Conservation (phyloP, 2,797 vertebrate species). For the Ctenopoma multispine region DNA sequence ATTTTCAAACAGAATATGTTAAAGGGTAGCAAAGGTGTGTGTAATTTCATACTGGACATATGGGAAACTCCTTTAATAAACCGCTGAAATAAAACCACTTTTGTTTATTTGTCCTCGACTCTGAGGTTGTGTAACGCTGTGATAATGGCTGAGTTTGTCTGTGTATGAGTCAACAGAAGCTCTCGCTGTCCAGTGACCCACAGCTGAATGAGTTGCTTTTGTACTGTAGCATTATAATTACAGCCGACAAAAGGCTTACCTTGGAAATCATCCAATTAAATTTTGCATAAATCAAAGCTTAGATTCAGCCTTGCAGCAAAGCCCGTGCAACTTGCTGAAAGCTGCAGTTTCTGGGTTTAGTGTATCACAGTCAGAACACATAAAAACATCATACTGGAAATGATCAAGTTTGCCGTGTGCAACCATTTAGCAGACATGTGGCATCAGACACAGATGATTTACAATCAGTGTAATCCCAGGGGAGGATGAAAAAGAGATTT, state of each 20-base stretch:
- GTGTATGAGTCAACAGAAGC: constrained; percentile 16
- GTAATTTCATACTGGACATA: constrained; percentile 4
- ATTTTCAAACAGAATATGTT: constrained; percentile 12
- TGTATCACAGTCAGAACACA: constrained; percentile 15
- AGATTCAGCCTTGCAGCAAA: constrained; percentile 14
- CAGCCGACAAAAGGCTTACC: constrained; percentile 18
- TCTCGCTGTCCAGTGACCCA: constrained; percentile 33
- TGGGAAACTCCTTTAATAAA: constrained; percentile 11
- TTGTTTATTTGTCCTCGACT: constrained; percentile 27
- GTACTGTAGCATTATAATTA: constrained; percentile 27
- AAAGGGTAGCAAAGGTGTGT: constrained; percentile 21
- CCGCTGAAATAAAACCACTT: constrained; percentile 16
- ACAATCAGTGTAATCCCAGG: constrained; percentile 30
- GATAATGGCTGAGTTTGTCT: constrained; percentile 47
- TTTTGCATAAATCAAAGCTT: constrained; percentile 40
- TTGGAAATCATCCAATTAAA: constrained; percentile 40
- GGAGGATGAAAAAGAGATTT: neutral
- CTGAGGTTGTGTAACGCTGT: constrained; percentile 42
- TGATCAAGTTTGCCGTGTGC: constrained; percentile 7
- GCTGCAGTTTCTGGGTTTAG: constrained; percentile 8
- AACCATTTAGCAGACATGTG: neutral
- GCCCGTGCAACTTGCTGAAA: constrained; percentile 2
- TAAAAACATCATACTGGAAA: constrained; percentile 22
- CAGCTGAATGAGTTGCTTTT: constrained; percentile 35
- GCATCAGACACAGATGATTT: constrained; percentile 16